Evolutionary conservation across 1,140 invertebrate species (phyloP), one percentile per base, ranked within the genome.

Genomic region (Sitobion miscanthi): DNA sequence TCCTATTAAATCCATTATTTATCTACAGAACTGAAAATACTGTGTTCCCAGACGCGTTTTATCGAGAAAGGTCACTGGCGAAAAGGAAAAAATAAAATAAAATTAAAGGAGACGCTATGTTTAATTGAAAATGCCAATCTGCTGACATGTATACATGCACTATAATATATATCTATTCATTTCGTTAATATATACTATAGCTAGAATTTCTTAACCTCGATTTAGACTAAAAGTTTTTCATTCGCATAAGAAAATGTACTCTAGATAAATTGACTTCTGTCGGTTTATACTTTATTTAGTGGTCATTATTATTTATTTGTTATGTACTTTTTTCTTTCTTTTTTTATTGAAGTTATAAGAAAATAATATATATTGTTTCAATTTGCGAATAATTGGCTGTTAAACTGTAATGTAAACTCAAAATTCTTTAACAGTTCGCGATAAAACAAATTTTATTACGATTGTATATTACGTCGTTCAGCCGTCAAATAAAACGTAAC

Each of bases 81-180:
- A 52, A 49, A 35, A 49, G 25, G 14, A 30, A 87, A n/a, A 30
- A 17, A 87, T 0, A 7, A 85, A 38, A 38, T 38, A 38, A 85
- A 83, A 85, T 17, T 30, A 25, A 30, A 25, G 6, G 49, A 25
- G 35, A 57, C 49, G n/a, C 14, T 49, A 49, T 87, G 87, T 49
- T 89, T 89, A 89, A 89, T 89, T 89, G 49, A 89, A 89, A 89
- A 89, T n/a, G 35, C 45, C 52, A 57, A 38, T 42, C 87, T 89
- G 38, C 87, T 89, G 38, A 88, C 45, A 45, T 42, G 38, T 45
- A 38, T 54, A 17, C 35, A 38, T 54, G 47, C 17, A 35, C 86
- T 30, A 7, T 21, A 8, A 47, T 87, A 87, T 87, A 35, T 87
- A 35, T 49, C 17, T 47, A 77, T 77, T 77, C n/a, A 77, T 77